These are phyloP conservation scores for Scatophagus argus DNA, from an alignment of 2,113 vertebrate genomes.

Conservation along the genomic window DNA sequence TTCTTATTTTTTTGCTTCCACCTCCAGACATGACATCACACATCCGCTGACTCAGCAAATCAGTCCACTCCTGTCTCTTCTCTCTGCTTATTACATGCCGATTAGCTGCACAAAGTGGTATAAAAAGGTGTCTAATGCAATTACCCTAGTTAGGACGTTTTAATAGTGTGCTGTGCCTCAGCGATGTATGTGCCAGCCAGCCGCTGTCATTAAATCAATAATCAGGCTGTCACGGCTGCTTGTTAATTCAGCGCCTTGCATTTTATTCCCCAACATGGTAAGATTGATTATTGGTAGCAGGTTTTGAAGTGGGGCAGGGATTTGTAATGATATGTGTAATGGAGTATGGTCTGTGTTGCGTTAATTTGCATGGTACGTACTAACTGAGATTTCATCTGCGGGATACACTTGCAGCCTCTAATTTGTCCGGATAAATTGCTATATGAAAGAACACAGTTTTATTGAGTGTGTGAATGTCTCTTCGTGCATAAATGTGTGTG, in stretches of 20 bases:
- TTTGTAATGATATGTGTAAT: slow-evolving; percentile 73
- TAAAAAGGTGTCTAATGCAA: slow-evolving; percentile 84
- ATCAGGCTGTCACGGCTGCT: slow-evolving; percentile 73
- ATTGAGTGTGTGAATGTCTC: slow-evolving; percentile 44
- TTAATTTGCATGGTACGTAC: slow-evolving; percentile 64
- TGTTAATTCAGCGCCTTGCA: slow-evolving; percentile 75
- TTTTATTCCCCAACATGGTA: slow-evolving; percentile 67
- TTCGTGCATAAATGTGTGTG: background rate
- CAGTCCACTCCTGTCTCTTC: slow-evolving; percentile 36
- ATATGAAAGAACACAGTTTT: slow-evolving; percentile 48
- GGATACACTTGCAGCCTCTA: slow-evolving; percentile 46
- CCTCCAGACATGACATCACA: slow-evolving; percentile 57
- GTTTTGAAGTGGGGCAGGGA: slow-evolving; percentile 70
- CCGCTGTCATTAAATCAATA: slow-evolving; percentile 83
- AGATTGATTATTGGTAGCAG: slow-evolving; percentile 79
- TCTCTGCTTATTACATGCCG: slow-evolving; percentile 75
- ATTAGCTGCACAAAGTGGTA: slow-evolving; percentile 79
- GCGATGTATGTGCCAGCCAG: slow-evolving; percentile 69
- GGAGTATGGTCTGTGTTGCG: slow-evolving; percentile 54
- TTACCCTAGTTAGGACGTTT: slow-evolving; percentile 81
- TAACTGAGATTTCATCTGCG: slow-evolving; percentile 60
- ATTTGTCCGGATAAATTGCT: slow-evolving; percentile 58
- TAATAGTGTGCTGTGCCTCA: slow-evolving; percentile 73
- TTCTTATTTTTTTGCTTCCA: background rate
- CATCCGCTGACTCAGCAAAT: slow-evolving; percentile 71